Conservation (phyloP, 2,797 vertebrate genomes). For the Paratrypauchen microcephalus region DNA sequence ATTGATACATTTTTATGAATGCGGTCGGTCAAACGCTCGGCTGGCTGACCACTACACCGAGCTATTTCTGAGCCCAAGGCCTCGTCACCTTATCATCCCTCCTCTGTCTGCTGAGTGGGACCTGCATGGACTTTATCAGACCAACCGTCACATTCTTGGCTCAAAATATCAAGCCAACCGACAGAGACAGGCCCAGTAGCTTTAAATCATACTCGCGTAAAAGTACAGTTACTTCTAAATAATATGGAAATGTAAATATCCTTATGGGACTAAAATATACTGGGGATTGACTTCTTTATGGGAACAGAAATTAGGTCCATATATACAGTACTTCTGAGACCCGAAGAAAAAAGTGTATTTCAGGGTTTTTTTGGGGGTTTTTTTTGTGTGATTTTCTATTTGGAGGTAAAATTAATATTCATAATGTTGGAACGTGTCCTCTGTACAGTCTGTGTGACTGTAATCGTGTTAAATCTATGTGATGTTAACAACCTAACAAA, state of each 20-base stretch:
- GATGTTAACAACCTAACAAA: too few relatives aligned
- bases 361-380: too few relatives aligned
- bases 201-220: neutral
- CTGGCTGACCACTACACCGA: conserved; percentile 28
- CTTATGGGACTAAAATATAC: neutral
- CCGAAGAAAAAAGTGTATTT: too few relatives aligned
- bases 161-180: conserved; percentile 27
- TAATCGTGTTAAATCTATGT: too few relatives aligned
- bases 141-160: conserved; percentile 73
- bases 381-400: too few relatives aligned
- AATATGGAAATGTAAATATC: neutral
- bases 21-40: conserved; percentile 24
- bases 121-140: conserved; percentile 63
- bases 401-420: too few relatives aligned
- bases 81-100: conserved; percentile 52
- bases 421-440: too few relatives aligned
- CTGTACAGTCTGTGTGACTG: too few relatives aligned
- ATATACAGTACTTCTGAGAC: too few relatives aligned
- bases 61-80: conserved; percentile 57
- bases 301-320: too few relatives aligned
- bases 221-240: neutral
- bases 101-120: conserved; percentile 15
- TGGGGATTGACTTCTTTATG: too few relatives aligned
- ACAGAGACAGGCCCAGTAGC: neutral
- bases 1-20: conserved; percentile 39